Evolutionary conservation across 2,888 invertebrate species (phyloP), one percentile per base, ranked within the genome.

Genomic region (Campoplex nolae): DNA sequence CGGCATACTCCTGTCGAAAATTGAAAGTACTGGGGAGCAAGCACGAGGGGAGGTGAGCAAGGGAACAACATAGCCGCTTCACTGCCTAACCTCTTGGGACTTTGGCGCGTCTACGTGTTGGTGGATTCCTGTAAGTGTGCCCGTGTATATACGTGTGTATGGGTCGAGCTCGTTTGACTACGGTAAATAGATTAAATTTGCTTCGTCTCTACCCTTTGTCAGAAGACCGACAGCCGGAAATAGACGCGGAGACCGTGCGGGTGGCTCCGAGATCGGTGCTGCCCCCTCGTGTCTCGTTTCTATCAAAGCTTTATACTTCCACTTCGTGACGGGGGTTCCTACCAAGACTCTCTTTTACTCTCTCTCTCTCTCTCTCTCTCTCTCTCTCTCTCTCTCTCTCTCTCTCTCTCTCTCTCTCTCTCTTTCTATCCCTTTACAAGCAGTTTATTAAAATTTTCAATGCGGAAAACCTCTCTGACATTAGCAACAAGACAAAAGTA

Each of bases 161-260:
- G 75, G 74, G 74, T 78, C 73, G 74, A 74, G 51, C 77, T 84
- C 74, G 84, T 81, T 88, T 65, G 86, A 80, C 88, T 82, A 90
- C 90, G 90, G 91, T 93, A 92, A 93, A 92, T 92, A 91, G 92
- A 92, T 91, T 92, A 92, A 92, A 92, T 92, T 93, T 89, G 89
- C 91, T 90, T 87, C 84, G 88, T 90, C 90, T 86, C 73, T 90
- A 86, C 88, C 91, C 89, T 92, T 89, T 90, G 91, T 89, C 88
- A 85, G 87, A 84, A 83, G 35, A 48, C 85, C 86, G 88, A 89
- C 85, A 77, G 86, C 87, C 87, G 89, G 88, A 89, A 89, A 89
- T 89, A 84, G 87, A 86, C 68, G 83, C 71, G 58, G 80, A 74
- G 83, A 81, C 56, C 80, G 78, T 48, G 68, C 78, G 78, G 78